Evolutionary conservation across 2,797 vertebrate species (phyloP).

Genomic region (Spondyliosoma cantharus): DNA sequence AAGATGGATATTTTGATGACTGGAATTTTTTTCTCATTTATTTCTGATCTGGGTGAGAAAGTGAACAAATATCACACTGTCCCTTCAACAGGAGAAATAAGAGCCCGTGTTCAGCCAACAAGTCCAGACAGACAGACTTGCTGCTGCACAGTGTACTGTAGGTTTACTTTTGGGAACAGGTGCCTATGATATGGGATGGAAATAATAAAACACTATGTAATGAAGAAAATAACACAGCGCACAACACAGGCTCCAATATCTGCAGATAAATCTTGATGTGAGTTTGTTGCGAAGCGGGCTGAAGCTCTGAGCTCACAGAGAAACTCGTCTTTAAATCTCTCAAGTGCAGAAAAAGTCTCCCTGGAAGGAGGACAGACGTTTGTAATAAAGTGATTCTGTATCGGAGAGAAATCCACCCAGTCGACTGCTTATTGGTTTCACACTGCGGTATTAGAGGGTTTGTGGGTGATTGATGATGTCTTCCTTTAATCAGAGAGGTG

Average conservation of each 20-base stretch:
- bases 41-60: neutral
- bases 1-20: too few relatives aligned
- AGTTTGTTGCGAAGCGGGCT: conserved; percentile 7
- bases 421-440: conserved; percentile 64
- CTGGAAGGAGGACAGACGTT: conserved; percentile 44
- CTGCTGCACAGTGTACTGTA: neutral
- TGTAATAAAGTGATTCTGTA: conserved; percentile 70
- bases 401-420: conserved; percentile 50
- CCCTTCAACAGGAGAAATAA: neutral
- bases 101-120: neutral
- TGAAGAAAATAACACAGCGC: conserved; percentile 39
- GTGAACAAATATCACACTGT: neutral
- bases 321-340: conserved; percentile 48
- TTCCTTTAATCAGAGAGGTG: conserved; percentile 71
- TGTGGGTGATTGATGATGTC: conserved; percentile 70
- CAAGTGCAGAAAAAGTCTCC: conserved; percentile 43
- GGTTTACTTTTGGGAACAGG: conserved; percentile 28
- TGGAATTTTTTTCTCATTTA: too few relatives aligned
- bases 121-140: neutral
- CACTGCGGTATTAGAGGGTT: conserved; percentile 13
- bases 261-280: conserved; percentile 41
- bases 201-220: conserved; percentile 62
- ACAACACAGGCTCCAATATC: conserved; percentile 42
- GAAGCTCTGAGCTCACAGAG: conserved; percentile 27
- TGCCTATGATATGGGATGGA: conserved; percentile 33